Percentiles rank a stretch among this genome's conserved stretches.
Evolutionary conservation across 1,140 invertebrate genomes (phyloP).

Genomic region (Drosophila gunungcola): DNA sequence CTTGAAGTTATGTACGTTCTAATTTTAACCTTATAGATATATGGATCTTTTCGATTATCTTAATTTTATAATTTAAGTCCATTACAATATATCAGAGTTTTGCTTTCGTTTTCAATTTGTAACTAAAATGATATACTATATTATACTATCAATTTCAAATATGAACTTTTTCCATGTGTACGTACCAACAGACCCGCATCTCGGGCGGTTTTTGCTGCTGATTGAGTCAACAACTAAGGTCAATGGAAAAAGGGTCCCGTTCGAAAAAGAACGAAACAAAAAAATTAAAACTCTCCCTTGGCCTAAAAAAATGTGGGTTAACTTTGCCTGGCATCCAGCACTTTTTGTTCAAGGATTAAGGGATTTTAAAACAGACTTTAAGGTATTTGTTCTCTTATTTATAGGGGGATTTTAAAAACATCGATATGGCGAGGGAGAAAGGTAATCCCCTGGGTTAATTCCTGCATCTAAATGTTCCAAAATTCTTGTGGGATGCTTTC

Average conservation of each 20-base stretch:
- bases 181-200: conserved; percentile 29
- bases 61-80: no score
- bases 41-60: no score
- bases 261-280: background rate
- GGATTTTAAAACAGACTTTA: conserved; percentile 23
- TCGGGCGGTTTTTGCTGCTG: conserved; percentile 8
- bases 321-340: conserved; percentile 20
- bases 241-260: conserved; percentile 19
- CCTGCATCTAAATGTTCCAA: background rate
- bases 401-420: conserved; percentile 8
- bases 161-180: background rate
- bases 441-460: conserved; percentile 13
- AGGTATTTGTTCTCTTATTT: conserved; percentile 17
- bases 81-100: no score
- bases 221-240: conserved; percentile 43
- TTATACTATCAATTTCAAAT: no score
- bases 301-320: conserved; percentile 41
- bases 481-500: conserved; percentile 13
- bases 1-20: no score
- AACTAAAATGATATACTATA: no score
- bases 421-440: background rate
- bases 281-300: conserved; percentile 6
- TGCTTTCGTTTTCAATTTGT: no score
- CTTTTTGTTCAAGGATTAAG: conserved; percentile 41
- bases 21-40: no score